phyloP scores from a whole-genome alignment of 2,113 vertebrate genomes.

The Chauna torquata region DNA sequence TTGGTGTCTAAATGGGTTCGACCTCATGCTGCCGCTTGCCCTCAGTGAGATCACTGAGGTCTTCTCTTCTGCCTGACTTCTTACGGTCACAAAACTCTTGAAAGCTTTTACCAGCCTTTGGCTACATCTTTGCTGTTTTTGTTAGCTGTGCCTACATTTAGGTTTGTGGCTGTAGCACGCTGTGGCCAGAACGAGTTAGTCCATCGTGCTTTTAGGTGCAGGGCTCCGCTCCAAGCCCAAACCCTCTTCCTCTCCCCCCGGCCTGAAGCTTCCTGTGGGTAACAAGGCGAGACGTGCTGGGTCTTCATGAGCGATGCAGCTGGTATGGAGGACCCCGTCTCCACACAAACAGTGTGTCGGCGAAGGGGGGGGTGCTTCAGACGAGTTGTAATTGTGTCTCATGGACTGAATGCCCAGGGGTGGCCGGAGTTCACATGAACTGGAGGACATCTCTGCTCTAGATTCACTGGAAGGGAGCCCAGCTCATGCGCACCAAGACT shows the following conservation, averaged over 20 bases:
- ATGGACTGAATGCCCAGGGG: not conserved
- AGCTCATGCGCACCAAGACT: not conserved
- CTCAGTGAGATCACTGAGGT: not conserved
- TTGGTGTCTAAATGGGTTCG: not conserved
- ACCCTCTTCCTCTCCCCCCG: not conserved
- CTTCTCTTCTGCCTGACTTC: not conserved
- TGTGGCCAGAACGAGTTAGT: not conserved
- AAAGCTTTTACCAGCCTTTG: not conserved
- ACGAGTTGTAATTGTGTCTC: not conserved
- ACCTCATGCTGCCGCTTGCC: not conserved
- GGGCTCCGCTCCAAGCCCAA: not conserved
- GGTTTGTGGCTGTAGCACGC: not conserved
- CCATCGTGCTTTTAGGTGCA: not conserved
- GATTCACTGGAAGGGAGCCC: not conserved
- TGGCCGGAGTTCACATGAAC: not conserved
- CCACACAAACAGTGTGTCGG: not conserved
- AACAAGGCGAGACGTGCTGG: not conserved
- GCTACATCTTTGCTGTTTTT: not conserved
- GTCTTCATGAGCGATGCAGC: not conserved
- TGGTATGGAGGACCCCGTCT: not conserved
- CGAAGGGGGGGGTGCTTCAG: not conserved
- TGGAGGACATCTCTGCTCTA: not conserved
- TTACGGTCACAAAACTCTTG: not conserved
- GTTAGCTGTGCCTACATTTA: not conserved
- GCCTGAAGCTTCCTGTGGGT: not conserved